phyloP scores from a whole-genome alignment of 2,888 invertebrate species.

The Phengaris arion region DNA sequence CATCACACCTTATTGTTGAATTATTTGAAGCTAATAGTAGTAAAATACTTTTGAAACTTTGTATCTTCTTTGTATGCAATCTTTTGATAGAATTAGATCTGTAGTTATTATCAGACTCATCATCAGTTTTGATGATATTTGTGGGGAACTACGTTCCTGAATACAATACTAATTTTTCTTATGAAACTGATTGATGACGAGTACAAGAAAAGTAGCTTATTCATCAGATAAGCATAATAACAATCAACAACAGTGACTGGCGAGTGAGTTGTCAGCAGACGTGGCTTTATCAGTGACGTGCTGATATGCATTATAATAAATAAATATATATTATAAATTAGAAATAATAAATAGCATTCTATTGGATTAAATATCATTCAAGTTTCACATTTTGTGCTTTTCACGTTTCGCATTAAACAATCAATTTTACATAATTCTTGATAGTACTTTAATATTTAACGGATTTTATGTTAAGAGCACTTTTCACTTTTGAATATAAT shows the following conservation, averaged over 20 bases:
- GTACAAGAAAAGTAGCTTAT: slow-evolving; percentile 12
- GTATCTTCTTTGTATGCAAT: too few species aligned
- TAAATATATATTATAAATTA: too few species aligned
- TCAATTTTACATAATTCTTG: not conserved
- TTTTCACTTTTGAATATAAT: not conserved
- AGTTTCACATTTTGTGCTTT: too few species aligned
- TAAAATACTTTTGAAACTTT: too few species aligned
- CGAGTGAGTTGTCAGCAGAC: not conserved
- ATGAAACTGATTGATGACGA: not conserved
- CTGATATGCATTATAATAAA: too few species aligned
- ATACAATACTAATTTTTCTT: not conserved
- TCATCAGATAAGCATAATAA: not conserved
- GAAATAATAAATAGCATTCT: not conserved
- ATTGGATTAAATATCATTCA: too few species aligned
- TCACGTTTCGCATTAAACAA: too few species aligned
- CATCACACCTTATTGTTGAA: too few species aligned
- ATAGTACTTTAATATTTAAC: not conserved
- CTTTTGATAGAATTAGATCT: too few species aligned
- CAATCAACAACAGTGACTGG: slow-evolving; percentile 1
- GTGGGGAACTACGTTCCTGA: not conserved
- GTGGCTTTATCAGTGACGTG: not conserved
- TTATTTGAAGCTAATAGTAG: too few species aligned
- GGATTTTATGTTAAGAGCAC: too few species aligned
- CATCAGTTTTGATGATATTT: not conserved
- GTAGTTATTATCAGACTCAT: too few species aligned